Evolutionary conservation across 2,888 invertebrate species (phyloP), one percentile per base, ranked within the genome.

Genomic region (Argynnis bischoffii): DNA sequence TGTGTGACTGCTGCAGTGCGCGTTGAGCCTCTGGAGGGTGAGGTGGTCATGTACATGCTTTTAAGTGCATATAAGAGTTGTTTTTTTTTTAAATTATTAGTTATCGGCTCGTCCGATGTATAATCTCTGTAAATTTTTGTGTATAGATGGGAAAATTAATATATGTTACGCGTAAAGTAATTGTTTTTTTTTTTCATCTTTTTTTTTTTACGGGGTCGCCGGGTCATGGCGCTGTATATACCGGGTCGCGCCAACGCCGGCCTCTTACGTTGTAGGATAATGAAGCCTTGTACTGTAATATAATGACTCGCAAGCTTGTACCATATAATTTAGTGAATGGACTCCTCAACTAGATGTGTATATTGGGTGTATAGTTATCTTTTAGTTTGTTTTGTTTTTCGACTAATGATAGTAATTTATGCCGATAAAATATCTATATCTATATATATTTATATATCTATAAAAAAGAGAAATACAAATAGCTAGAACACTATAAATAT

Each of bases 321-420:
- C 76, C 80, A 89, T 90, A 90, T 88, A 88, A 83, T 75, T 77
- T 89, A 88, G 82, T 79, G 86, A 81, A 82, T 82, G 86, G 80
- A 87, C 85, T 89, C 87, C 71, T 86, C 84, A 80, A 76, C 77
- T 89, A 89, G 87, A 78, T 89, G 84, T 92, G 92, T 91, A 92
- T 89, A 92, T 90, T 90, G 89, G 90, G 91, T 92, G 92, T 92
- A 92, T 87, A 92, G 91, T 87, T 89, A 89, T 89, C 82, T 78
- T 82, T 87, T 82, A 86, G 86, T 82, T 82, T 87, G 85, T 90
- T 87, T 81, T 88, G 84, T 89, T 86, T 85, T 59, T 85, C 81
- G 85, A 88, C 84, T 88, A 91, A 87, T 89, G 83, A 89, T 92
- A 92, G 89, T 92, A 90, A 92, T 92, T 92, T 92, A 92, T 92